Base-by-base conservation (phyloP, 2,113 vertebrate genomes). In the Carassius carassius region DNA sequence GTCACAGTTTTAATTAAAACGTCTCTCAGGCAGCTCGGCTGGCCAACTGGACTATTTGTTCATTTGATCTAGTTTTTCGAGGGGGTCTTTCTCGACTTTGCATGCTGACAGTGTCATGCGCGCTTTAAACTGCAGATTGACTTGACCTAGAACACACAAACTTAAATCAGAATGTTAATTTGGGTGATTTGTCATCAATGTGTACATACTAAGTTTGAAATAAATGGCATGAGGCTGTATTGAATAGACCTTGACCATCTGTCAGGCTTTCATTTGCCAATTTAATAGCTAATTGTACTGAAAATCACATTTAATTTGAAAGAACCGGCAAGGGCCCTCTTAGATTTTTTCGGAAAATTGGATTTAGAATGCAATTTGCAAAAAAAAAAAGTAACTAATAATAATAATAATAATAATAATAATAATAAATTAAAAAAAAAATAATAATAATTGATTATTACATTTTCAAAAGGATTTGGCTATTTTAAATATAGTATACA, bases 1-100 rank as follows among this genome's bases (percentile, higher is more conserved):
- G 91, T 94, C 92, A 92, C 91, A 91, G 89, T 90, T 92, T 89
- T 93, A 93, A 93, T 94, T 92, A 92, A 92, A 93, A 79, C 87
- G 63, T 92, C 90, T 92, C 89, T 90, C 90, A 85, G 87, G 86
- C 89, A 89, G 90, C 86, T 86, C 63, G 87, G 85, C 88, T 83
- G 87, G 89, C 90, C 87, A 80, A 88, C 70, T 86, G 77, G 78
- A 19, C 89, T 89, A 90, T 93, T 91, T 91, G 89, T 90, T 90
- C 89, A 89, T 89, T 86, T 80, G 87, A 86, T 85, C 89, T 83
- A 62, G 62, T 81, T 89, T 89, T 88, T 85, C 78, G 60, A 67
- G 56, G 81, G 84, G 89, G 83, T 60, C 87, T 80, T 74, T 58
- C 77, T 73, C 41, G 17, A 76, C 77, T 5, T 78, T 74, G 74